These are phyloP conservation scores for Caenorhabditis briggsae DNA, from an alignment of 1,140 invertebrate species.

Conservation along the genomic window DNA sequence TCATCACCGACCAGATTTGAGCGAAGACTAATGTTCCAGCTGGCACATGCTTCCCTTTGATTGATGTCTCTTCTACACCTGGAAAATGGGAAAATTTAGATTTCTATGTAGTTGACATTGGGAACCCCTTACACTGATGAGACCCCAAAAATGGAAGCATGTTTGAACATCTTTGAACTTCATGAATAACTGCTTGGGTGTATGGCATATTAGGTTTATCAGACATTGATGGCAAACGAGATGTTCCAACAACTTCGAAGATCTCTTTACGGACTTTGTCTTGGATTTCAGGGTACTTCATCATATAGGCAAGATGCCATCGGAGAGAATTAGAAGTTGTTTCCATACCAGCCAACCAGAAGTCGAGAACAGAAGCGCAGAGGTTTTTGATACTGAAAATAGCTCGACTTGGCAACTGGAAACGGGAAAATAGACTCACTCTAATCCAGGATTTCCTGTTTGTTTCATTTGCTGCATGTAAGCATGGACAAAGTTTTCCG, in stretches of 20 bases:
- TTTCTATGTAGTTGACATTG: neutral
- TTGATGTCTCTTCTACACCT: neutral
- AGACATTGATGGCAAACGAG: constrained; percentile 49
- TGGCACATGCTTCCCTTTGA: neutral
- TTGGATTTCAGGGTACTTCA: constrained; percentile 45
- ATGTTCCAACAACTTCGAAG: constrained; percentile 1
- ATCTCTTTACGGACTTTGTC: constrained; percentile 57
- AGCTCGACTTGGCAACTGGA: neutral
- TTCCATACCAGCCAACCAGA: constrained; percentile 50
- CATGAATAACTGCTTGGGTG: constrained; percentile 52
- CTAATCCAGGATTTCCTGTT: constrained; percentile 19
- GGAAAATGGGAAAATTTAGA: neutral
- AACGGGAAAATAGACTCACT: neutral
- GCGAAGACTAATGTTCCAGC: constrained; percentile 17
- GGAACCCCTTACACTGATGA: neutral
- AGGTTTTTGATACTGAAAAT: constrained; percentile 41
- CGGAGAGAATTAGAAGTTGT: constrained; percentile 35
- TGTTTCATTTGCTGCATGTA: constrained; percentile 47
- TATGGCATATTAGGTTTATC: constrained; percentile 57
- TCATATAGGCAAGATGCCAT: constrained; percentile 46
- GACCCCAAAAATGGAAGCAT: constrained; percentile 41
- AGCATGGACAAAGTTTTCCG: constrained; percentile 51
- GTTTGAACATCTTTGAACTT: constrained; percentile 59
- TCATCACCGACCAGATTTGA: constrained; percentile 56
- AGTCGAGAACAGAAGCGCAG: constrained; percentile 1